phyloP scores from a whole-genome alignment of 2,797 vertebrate species.

The Prionace glauca region DNA sequence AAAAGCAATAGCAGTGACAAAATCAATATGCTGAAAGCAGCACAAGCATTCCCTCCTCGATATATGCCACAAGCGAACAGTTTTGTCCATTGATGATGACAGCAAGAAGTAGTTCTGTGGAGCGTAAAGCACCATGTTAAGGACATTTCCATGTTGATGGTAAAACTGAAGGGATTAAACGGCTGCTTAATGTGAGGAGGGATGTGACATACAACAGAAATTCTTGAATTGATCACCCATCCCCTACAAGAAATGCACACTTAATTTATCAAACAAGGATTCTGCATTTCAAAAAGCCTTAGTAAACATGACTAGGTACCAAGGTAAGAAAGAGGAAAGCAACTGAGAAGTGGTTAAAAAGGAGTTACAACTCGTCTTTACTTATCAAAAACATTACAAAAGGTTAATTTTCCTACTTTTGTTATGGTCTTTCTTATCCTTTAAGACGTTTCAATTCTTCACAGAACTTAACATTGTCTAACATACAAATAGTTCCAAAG shows the following conservation, averaged over 20 bases:
- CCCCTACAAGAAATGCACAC: not conserved
- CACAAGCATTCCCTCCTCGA: conserved; percentile 96
- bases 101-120: conserved; percentile 93
- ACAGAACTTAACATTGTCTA: not conserved
- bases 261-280: not conserved
- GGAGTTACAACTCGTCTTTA: not conserved
- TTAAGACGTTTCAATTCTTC: not conserved
- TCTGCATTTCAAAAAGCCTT: not conserved
- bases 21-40: conserved; percentile 98
- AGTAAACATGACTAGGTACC: not conserved
- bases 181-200: not conserved
- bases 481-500: not conserved
- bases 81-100: conserved; percentile 99
- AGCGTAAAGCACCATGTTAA: conserved; percentile 27
- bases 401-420: not conserved
- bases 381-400: not conserved
- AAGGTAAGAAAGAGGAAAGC: not conserved
- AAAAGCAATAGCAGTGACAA: conserved; percentile 96
- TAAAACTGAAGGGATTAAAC: not conserved
- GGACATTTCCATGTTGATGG: not conserved
- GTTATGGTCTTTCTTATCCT: not conserved
- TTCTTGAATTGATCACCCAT: not conserved
- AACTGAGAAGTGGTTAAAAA: not conserved
- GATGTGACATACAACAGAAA: not conserved
- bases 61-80: conserved; percentile 95